phyloP scores from a whole-genome alignment of 2,113 vertebrate species.

The Gallinago paraguaiae region DNA sequence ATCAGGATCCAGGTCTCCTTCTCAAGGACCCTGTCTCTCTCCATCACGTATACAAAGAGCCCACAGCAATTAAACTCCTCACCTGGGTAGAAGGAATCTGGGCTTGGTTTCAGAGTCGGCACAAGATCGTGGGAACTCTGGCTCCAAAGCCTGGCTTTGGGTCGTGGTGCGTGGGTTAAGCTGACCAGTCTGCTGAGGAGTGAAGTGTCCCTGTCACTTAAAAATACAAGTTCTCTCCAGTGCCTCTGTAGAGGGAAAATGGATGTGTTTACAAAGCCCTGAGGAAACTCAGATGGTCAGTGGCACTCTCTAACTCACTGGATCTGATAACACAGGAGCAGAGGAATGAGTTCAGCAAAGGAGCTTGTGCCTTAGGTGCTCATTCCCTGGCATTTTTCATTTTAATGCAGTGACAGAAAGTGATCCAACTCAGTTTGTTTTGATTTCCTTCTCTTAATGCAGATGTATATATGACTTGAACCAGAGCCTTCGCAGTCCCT shows the following conservation, averaged over 20 bases:
- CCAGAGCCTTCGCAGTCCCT: neutral
- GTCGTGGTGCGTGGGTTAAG: neutral
- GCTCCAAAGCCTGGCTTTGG: neutral
- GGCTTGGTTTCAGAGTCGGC: neutral
- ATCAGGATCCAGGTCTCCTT: neutral
- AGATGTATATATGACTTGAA: neutral
- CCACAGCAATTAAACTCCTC: neutral
- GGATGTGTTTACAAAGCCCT: neutral
- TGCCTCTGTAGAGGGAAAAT: neutral
- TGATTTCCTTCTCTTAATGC: constrained; percentile 9
- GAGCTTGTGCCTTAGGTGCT: neutral
- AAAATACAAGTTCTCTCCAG: neutral
- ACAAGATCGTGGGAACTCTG: neutral
- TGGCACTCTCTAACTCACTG: neutral
- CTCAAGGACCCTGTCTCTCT: neutral
- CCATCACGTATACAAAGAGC: accelerated
- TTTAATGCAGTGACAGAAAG: constrained; percentile 4
- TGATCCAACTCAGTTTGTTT: constrained; percentile 20
- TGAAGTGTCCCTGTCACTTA: neutral
- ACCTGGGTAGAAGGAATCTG: neutral
- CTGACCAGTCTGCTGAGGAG: neutral
- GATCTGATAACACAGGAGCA: neutral
- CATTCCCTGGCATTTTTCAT: neutral
- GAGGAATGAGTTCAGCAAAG: neutral
- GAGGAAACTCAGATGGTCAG: neutral